Evolutionary conservation across 1,140 invertebrate species (phyloP).

Genomic region (Lepidurus packardi): DNA sequence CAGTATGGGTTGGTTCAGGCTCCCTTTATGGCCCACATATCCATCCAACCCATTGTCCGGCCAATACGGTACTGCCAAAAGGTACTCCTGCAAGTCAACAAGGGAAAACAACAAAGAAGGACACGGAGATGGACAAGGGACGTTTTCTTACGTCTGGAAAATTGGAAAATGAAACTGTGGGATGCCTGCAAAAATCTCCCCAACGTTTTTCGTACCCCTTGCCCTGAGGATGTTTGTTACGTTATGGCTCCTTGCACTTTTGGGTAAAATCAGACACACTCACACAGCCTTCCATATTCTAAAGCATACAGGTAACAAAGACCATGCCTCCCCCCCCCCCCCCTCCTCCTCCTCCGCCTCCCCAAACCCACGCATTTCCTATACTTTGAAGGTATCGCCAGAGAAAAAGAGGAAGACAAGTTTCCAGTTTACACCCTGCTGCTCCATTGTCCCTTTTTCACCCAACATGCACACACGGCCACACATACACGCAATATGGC

Average conservation of each 20-base stretch:
- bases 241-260: constrained; percentile 10
- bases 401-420: neutral
- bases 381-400: no score
- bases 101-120: neutral
- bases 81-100: neutral
- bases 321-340: neutral
- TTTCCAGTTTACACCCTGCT: constrained; percentile 21
- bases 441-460: constrained; percentile 17
- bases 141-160: neutral
- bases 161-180: neutral
- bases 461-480: neutral
- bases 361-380: neutral
- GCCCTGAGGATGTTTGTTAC: neutral
- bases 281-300: neutral
- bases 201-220: neutral
- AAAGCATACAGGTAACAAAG: neutral
- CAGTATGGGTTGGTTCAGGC: neutral
- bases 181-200: neutral
- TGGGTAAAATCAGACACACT: neutral
- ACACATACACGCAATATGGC: constrained; percentile 6
- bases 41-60: neutral
- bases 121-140: neutral
- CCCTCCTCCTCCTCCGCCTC: neutral
- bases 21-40: constrained; percentile 3
- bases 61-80: neutral